Conservation (phyloP, 2,888 invertebrate genomes). For the Rhingia campestris region DNA sequence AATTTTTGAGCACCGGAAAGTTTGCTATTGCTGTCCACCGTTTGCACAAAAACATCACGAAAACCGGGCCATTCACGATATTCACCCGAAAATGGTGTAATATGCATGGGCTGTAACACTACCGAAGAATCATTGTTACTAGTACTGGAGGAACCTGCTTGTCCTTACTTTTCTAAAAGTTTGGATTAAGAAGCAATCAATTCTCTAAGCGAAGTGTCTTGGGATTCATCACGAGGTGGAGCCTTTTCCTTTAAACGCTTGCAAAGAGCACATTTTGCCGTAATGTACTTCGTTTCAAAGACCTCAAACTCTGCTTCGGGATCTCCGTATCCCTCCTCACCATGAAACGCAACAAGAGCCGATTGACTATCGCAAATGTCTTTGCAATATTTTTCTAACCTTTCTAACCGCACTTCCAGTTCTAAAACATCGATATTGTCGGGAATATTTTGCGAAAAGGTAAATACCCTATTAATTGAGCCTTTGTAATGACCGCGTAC, state of each 20-base stretch:
- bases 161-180: not conserved
- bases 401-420: no score
- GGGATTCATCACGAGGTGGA: no score
- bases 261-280: no score
- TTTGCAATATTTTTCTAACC: no score
- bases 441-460: no score
- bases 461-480: no score
- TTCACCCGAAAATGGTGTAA: conserved; percentile 25
- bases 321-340: conserved; percentile 7
- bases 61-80: conserved; percentile 31
- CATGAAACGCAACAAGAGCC: conserved; percentile 3
- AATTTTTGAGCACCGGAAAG: conserved; percentile 19
- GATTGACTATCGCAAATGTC: no score
- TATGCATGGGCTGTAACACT: not conserved
- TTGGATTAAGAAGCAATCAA: not conserved
- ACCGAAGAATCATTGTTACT: not conserved
- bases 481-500: no score
- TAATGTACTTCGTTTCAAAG: conserved; percentile 3
- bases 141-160: not conserved
- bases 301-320: conserved; percentile 9
- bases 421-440: no score
- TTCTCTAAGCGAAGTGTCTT: not conserved
- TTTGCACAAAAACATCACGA: conserved; percentile 19
- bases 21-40: not conserved
- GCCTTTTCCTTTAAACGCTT: no score